A percentile compares a stretch with the other conserved stretches of the same genome.
phyloP scores from a whole-genome alignment of 2,113 vertebrate species.

The Pachypanchax playfairii region DNA sequence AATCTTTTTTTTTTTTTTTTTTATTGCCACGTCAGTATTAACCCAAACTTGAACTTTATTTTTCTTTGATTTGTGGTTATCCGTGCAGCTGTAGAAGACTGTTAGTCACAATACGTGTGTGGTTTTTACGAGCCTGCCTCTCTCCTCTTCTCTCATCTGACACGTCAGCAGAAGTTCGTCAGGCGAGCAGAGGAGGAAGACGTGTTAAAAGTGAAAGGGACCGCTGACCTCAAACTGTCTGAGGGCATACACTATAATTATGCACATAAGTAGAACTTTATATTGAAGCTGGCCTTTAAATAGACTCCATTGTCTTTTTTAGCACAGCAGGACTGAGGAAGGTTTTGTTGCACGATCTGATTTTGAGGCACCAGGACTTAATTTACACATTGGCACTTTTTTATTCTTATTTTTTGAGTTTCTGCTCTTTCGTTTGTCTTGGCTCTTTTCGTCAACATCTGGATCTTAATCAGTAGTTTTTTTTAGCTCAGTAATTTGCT shows the following conservation, averaged over 20 bases:
- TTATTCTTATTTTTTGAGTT: slow-evolving; percentile 9
- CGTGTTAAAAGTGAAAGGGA: slow-evolving; percentile 53
- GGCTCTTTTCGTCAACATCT: slow-evolving; percentile 35
- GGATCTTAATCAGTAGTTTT: slow-evolving; percentile 54
- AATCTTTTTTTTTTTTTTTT: neutral
- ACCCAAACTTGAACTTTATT: slow-evolving; percentile 42
- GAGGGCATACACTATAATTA: slow-evolving; percentile 52
- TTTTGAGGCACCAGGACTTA: slow-evolving; percentile 29
- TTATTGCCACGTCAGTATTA: slow-evolving; percentile 66
- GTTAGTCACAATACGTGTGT: slow-evolving; percentile 22
- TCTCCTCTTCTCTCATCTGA: slow-evolving; percentile 43
- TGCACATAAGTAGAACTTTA: slow-evolving; percentile 61
- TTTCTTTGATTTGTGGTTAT: slow-evolving; percentile 34
- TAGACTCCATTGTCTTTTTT: slow-evolving; percentile 37
- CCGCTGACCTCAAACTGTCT: slow-evolving; percentile 48
- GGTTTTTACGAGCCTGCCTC: slow-evolving; percentile 47
- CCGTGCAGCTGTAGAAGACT: slow-evolving; percentile 57
- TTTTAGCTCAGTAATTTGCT: slow-evolving; percentile 35
- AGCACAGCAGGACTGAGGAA: slow-evolving; percentile 23
- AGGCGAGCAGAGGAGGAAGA: slow-evolving; percentile 44
- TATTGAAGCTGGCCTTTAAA: slow-evolving; percentile 52
- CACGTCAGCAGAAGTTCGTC: slow-evolving; percentile 68
- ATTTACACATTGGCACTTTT: slow-evolving; percentile 60
- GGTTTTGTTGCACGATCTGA: slow-evolving; percentile 39
- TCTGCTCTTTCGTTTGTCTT: slow-evolving; percentile 46